phyloP scores from a whole-genome alignment of 2,113 vertebrate species.

The Glareola pratincola region DNA sequence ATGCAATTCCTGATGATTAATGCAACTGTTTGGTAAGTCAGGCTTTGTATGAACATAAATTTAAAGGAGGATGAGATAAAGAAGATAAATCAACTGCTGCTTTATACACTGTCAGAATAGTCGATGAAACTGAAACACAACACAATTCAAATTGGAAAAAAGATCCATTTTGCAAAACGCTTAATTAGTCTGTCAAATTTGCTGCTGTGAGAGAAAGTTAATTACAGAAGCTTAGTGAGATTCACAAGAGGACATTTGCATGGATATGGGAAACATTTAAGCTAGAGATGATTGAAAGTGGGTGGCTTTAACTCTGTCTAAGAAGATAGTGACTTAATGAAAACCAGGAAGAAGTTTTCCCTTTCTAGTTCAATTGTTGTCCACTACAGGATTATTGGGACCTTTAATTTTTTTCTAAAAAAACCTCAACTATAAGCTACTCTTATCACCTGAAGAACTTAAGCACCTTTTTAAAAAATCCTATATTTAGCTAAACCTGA shows the following conservation, averaged over 20 bases:
- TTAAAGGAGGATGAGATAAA: background rate
- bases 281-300: background rate
- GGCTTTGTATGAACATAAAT: background rate
- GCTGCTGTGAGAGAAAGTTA: background rate
- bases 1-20: background rate
- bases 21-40: background rate
- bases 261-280: background rate
- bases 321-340: background rate
- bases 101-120: background rate
- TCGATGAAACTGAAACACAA: background rate
- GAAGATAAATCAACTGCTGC: background rate
- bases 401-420: background rate
- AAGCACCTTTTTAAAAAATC: background rate
- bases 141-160: background rate
- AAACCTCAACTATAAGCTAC: background rate
- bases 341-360: background rate
- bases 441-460: background rate
- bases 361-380: background rate
- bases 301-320: background rate
- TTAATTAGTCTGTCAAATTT: background rate
- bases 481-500: background rate
- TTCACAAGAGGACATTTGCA: background rate
- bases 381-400: background rate
- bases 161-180: background rate
- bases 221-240: background rate